Base-by-base conservation (phyloP, 1,140 invertebrate species). In the Camponotus floridanus region DNA sequence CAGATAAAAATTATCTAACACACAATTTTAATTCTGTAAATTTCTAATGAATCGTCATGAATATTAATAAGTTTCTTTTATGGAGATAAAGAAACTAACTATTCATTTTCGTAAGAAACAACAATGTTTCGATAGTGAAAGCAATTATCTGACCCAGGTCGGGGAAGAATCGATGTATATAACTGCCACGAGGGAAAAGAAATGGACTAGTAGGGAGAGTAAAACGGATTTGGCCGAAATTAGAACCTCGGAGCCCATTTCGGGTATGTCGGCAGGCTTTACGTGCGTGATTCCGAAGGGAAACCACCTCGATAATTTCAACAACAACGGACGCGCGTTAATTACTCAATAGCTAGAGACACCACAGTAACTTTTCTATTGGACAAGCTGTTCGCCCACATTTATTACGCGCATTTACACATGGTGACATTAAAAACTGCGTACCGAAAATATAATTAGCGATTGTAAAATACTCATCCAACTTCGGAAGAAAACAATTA, bases 221-320 rank as follows among this genome's bases (percentile, higher is more conserved):
- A 81, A 87, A 87, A 86, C 67, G 76, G 76, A 88, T 88, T 86
- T 81, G 59, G 61, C 7, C 76, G 62, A 86, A 88, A 88, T 86
- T 88, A 81, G 85, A 83, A 76, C 42, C 76, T 80, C 74, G 61
- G 42, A 79, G 87, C 39, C 84, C 21, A 55, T 86, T 76, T 62
- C 84, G n/a, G 76, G 8, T 55, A 15, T 64, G 76, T 51, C 31
- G 42, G 73, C 26, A 39, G 73, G 55, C n/a, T 39, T 68, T 57
- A 11, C 39, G 78, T 57, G 78, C 51, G 78, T 70, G 78, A 80
- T 70, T 57, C 64, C 33, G 70, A 57, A 70, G 70, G 48, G 36
- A 70, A 70, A 80, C 55, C 48, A 80, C 5, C 33, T 36, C 45
- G 65, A 71, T 62, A 87, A 78, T 73, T 84, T 76, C 70, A 67